Evolutionary conservation across 2,888 invertebrate species (phyloP), one percentile per base, ranked within the genome.

Genomic region (Dromius quadrimaculatus): DNA sequence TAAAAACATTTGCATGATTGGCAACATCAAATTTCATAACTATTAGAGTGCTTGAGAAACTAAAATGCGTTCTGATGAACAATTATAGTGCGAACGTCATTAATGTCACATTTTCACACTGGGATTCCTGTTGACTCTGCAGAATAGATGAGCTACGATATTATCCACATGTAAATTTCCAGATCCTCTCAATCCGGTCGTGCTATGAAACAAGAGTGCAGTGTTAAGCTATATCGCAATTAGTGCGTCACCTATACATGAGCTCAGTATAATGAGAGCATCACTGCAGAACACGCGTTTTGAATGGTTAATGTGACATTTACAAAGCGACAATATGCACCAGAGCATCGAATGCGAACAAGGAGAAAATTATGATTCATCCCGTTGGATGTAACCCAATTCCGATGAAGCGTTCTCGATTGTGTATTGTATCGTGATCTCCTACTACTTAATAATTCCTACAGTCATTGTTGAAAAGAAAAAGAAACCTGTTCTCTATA

Each of bases 231-330:
- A 36, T 47, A 2, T 34, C 38, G 57, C 66, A 66, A 66, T 66
- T 66, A 66, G 66, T 66, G 54, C 38, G 66, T 13, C 66, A 54
- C 66, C 66, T 66, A 66, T 36, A 36, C 36, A 47, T 47, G 36
- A 36, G 59, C 66, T 36, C 50, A 23, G 45, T 66, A 41, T 66
- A 66, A 66, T 66, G 66, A 66, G 66, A 66, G 41, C 50, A 66
- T 41, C 66, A 66, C 36, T 66, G 36, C 66, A 66, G 50, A 19
- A 57, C 66, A 66, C 57, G 54, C 66, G 66, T 57, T 19, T 19
- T 66, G 66, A 66, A 66, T 66, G 36, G 66, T 57, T 66, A 66
- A 66, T 66, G 66, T 66, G 66, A 66, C 66, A 66, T 57, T 65
- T 57, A 38, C 34, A 47, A 43, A 62, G 50, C 62, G 38, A 28